Percentiles rank a stretch among this genome's conserved stretches.
These are phyloP conservation scores for Porites lobata DNA, from an alignment of 92 coral and sea anemone genomes.

Conservation along the genomic window DNA sequence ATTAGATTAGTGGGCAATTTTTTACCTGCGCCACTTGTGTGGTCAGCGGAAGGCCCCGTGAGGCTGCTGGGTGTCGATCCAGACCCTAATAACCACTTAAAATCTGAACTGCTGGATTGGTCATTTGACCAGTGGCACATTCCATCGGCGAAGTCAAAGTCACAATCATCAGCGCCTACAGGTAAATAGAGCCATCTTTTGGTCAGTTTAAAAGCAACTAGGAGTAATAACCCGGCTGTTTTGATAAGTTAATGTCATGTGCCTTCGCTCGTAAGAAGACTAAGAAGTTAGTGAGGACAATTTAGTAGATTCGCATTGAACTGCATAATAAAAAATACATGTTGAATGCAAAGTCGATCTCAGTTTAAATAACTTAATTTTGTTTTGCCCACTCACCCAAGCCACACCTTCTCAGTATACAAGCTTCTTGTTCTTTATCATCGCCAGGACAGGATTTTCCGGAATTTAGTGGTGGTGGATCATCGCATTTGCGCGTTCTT, in stretches of 20 bases:
- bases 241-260: too few species aligned
- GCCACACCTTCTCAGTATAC: conserved; percentile 82
- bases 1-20: neutral
- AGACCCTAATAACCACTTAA: conserved; percentile 71
- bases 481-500: conserved; percentile 87
- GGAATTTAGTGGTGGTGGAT: conserved; percentile 82
- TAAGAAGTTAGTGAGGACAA: too few species aligned
- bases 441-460: conserved; percentile 83
- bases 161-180: conserved; percentile 90
- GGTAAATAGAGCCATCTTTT: neutral
- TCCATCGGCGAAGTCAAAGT: conserved; percentile 82
- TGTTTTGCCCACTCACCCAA: conserved; percentile 64
- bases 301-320: too few species aligned
- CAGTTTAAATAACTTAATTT: neutral
- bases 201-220: neutral
- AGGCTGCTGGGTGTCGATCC: conserved; percentile 83
- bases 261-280: too few species aligned
- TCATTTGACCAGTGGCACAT: conserved; percentile 88
- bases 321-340: neutral
- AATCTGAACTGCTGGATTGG: conserved; percentile 31
- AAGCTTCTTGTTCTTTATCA: conserved; percentile 52
- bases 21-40: conserved; percentile 89
- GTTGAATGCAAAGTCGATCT: neutral
- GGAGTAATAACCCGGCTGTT: too few species aligned
- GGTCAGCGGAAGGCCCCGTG: conserved; percentile 94